A percentile compares a stretch with the other conserved stretches of the same genome.
phyloP scores from a whole-genome alignment of 2,888 invertebrate species.

The Mellilla xanthometata region DNA sequence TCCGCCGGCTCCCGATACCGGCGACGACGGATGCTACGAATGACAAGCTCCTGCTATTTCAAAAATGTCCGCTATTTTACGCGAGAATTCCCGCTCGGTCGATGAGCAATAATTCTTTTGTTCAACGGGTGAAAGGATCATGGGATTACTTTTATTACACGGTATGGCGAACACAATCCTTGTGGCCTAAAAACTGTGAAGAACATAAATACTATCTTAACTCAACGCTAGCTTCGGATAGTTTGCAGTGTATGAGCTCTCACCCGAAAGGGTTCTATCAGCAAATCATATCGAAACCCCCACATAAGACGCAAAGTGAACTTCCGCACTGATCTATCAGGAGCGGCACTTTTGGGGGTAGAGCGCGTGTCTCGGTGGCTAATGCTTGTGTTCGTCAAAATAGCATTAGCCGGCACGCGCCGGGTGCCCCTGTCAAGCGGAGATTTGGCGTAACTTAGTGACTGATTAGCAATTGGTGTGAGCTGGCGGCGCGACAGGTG shows the following conservation, averaged over 20 bases:
- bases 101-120: conserved; percentile 68
- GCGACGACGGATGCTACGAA: conserved; percentile 51
- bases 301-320: conserved; percentile 6
- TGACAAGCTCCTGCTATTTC: conserved; percentile 73
- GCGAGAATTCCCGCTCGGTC: conserved; percentile 61
- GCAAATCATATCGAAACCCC: conserved; percentile 4
- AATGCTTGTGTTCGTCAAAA: conserved; percentile 72
- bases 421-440: conserved; percentile 61
- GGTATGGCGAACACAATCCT: conserved; percentile 22
- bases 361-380: conserved; percentile 45
- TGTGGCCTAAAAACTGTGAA: conserved; percentile 15
- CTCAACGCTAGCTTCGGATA: conserved; percentile 14
- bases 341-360: conserved; percentile 39
- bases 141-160: conserved; percentile 60
- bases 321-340: conserved; percentile 16
- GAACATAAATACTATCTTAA: conserved; percentile 18
- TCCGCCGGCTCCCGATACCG: conserved; percentile 61
- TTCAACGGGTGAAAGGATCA: conserved; percentile 52
- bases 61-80: conserved; percentile 74
- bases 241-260: conserved; percentile 3
- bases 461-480: conserved; percentile 79
- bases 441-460: conserved; percentile 79
- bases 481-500: conserved; percentile 76
- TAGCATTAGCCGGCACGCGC: conserved; percentile 59
- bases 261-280: conserved; percentile 7